Conservation (phyloP, 2,888 invertebrate genomes). For the Dynastes grantii region DNA sequence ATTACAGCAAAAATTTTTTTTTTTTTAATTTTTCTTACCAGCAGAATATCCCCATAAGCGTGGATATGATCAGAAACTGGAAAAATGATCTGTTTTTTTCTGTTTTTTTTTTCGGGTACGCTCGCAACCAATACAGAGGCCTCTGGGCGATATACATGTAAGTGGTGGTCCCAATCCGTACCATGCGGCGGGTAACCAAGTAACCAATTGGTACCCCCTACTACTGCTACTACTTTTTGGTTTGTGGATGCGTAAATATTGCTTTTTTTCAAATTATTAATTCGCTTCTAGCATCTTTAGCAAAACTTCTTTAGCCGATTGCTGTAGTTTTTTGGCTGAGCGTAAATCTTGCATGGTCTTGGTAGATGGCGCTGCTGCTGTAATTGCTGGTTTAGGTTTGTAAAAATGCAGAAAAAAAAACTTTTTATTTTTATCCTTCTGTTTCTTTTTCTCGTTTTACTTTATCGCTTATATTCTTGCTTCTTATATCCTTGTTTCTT, state of each 20-base stretch:
- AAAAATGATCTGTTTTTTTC: constrained; percentile 59
- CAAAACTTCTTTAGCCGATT: too few relatives aligned
- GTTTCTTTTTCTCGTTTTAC: too few relatives aligned
- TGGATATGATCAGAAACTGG: background rate
- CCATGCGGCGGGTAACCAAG: constrained; percentile 50
- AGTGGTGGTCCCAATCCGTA: constrained; percentile 69
- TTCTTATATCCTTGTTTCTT: too few relatives aligned
- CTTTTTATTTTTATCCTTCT: too few relatives aligned
- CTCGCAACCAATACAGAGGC: constrained; percentile 66
- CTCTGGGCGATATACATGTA: constrained; percentile 70
- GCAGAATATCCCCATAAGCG: too few relatives aligned
- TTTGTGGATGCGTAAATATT: constrained; percentile 62
- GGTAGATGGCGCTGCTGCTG: too few relatives aligned
- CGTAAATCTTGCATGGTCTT: too few relatives aligned
- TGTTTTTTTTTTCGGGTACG: constrained; percentile 58
- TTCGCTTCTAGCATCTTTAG: constrained; percentile 12
- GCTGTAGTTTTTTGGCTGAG: background rate
- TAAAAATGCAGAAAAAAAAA: too few relatives aligned
- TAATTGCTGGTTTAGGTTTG: too few relatives aligned
- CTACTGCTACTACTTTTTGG: constrained; percentile 57
- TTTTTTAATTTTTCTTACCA: too few relatives aligned
- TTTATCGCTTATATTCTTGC: too few relatives aligned
- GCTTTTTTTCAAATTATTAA: constrained; percentile 30
- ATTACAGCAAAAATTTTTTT: too few relatives aligned
- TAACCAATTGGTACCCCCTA: constrained; percentile 39